Conservation (phyloP, 1,140 invertebrate genomes). For the Andricus grossulariae region DNA sequence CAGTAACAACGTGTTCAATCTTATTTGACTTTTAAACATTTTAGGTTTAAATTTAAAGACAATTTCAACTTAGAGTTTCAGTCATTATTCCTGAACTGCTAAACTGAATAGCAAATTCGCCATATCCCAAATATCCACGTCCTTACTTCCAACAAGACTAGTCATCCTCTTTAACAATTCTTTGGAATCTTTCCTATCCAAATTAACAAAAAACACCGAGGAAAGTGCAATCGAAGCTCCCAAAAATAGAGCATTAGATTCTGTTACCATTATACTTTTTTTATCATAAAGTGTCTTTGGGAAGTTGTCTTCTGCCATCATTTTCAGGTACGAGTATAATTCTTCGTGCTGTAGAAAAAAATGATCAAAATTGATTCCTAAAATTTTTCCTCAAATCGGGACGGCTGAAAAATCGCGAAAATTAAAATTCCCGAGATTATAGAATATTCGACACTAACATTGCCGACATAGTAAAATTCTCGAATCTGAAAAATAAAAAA, state of each 20-base stretch:
- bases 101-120: conserved; percentile 46
- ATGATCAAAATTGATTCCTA: conserved; percentile 32
- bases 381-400: background rate
- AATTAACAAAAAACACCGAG: conserved; percentile 46
- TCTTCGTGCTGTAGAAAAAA: conserved; percentile 49
- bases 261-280: conserved; percentile 41
- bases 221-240: conserved; percentile 56
- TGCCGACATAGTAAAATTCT: no score
- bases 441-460: no score
- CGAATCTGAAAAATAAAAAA: no score
- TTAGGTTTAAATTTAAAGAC: no score
- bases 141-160: conserved; percentile 39
- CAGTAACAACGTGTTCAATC: no score
- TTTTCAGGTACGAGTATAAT: conserved; percentile 49
- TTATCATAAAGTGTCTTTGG: conserved; percentile 15
- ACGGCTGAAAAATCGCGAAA: no score
- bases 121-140: conserved; percentile 48
- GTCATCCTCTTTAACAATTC: conserved; percentile 39
- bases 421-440: no score
- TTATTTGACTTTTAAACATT: no score
- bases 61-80: no score
- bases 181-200: conserved; percentile 32
- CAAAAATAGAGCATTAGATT: conserved; percentile 53
- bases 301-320: conserved; percentile 39
- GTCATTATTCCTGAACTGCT: background rate